These are phyloP conservation scores for Colistium nudipinnis DNA, from an alignment of 2,113 vertebrate genomes.

Conservation along the genomic window DNA sequence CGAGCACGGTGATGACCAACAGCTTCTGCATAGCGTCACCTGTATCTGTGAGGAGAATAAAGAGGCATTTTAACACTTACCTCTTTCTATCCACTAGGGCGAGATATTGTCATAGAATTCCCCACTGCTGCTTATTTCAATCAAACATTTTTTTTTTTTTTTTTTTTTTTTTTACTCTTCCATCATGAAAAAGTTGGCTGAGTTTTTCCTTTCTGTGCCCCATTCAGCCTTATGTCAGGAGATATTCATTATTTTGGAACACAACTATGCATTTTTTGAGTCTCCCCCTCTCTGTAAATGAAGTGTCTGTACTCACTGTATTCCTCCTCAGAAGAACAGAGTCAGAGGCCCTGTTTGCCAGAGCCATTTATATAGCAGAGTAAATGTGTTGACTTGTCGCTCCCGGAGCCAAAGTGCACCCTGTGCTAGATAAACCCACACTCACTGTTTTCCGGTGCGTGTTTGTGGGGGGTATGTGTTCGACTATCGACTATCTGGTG, in stretches of 20 bases:
- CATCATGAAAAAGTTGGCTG: too few species aligned
- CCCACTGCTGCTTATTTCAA: too few species aligned
- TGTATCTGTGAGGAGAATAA: slow-evolving; percentile 49
- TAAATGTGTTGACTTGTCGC: slow-evolving; percentile 74
- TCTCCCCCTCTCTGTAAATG: not conserved
- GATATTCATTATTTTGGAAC: too few species aligned
- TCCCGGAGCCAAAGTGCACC: slow-evolving; percentile 81
- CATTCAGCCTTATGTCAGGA: too few species aligned
- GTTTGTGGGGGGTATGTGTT: slow-evolving; percentile 20
- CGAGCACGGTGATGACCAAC: slow-evolving; percentile 71
- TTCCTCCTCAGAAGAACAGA: slow-evolving; percentile 57
- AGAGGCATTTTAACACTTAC: not conserved
- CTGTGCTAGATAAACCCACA: slow-evolving; percentile 70
- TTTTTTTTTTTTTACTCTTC: not conserved
- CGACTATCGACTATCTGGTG: slow-evolving; percentile 20
- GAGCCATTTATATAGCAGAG: slow-evolving; percentile 77
- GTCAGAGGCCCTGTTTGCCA: slow-evolving; percentile 21
- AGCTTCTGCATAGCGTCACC: slow-evolving; percentile 77
- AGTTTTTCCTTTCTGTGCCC: too few species aligned
- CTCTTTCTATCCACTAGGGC: slow-evolving; percentile 60
- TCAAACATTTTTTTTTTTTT: too few species aligned
- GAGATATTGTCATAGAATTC: slow-evolving; percentile 47
- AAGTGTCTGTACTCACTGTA: slow-evolving; percentile 76
- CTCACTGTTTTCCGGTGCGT: slow-evolving; percentile 27
- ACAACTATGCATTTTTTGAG: too few species aligned